These are phyloP conservation scores for Mesocricetus auratus DNA, from an alignment of 2,113 vertebrate genomes.

Conservation along the genomic window DNA sequence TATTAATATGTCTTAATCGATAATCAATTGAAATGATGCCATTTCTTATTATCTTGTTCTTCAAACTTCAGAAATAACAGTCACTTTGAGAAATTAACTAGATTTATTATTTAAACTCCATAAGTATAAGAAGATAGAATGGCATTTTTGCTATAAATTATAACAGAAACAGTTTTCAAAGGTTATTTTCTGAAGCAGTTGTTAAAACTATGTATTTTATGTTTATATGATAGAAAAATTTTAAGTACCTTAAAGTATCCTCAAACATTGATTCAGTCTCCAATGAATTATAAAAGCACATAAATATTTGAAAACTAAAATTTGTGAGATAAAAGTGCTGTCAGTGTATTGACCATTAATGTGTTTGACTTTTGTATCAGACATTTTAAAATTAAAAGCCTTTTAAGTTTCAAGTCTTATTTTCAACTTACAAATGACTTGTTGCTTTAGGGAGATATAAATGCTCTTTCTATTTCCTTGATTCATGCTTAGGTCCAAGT, in stretches of 20 bases:
- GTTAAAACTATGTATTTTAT: conserved; percentile 13
- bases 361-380: not conserved
- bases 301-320: conserved; percentile 46
- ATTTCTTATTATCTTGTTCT: conserved; percentile 33
- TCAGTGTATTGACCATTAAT: not conserved
- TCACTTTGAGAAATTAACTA: not conserved
- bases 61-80: not conserved
- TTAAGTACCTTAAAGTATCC: conserved; percentile 12
- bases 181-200: conserved; percentile 38
- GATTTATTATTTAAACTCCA: conserved; percentile 30
- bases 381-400: too few relatives aligned
- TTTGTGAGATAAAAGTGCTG: not conserved
- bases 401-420: too few relatives aligned
- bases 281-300: not conserved
- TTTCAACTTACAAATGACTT: not conserved
- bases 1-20: conserved; percentile 7
- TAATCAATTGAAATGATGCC: conserved; percentile 32
- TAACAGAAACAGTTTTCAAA: not conserved
- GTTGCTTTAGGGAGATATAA: not conserved
- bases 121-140: not conserved
- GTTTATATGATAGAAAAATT: conserved; percentile 16
- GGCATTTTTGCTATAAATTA: not conserved
- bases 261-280: not conserved
- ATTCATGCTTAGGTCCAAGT: not conserved
- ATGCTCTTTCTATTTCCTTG: not conserved